Evolutionary conservation across 1,140 invertebrate genomes (phyloP).

Genomic region (Halictus rubicundus): DNA sequence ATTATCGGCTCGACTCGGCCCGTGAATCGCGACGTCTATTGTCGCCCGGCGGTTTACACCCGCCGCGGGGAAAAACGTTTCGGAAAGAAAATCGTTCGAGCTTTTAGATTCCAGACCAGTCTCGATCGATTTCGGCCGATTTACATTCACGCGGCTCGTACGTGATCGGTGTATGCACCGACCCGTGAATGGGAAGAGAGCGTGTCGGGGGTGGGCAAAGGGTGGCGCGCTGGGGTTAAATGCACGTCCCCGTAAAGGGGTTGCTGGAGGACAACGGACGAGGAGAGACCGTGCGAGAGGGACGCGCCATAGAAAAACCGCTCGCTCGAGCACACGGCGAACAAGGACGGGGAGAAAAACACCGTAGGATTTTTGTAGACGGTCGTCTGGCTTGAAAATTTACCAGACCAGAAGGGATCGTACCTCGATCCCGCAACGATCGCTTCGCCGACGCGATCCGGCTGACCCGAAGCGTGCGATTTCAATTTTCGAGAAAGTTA

Average conservation of each 20-base stretch:
- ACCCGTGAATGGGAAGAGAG: constrained; percentile 58
- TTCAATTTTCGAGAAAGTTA: too few species aligned
- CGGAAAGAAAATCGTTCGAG: constrained; percentile 3
- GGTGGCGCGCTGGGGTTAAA: constrained; percentile 53
- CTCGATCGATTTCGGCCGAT: constrained; percentile 48
- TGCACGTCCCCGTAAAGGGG: constrained; percentile 57
- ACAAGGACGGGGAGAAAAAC: constrained; percentile 49
- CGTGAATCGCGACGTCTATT: neutral
- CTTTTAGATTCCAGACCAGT: constrained; percentile 24
- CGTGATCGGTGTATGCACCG: constrained; percentile 48
- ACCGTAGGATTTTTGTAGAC: constrained; percentile 47
- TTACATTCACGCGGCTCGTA: constrained; percentile 48
- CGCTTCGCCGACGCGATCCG: too few species aligned
- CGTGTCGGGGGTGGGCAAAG: constrained; percentile 17
- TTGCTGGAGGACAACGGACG: constrained; percentile 55
- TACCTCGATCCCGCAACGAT: constrained; percentile 28
- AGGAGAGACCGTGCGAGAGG: constrained; percentile 48
- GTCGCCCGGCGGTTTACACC: neutral
- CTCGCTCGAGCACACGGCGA: constrained; percentile 27
- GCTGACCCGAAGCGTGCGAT: too few species aligned
- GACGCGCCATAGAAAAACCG: constrained; percentile 40
- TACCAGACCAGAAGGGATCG: constrained; percentile 48
- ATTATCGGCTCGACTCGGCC: neutral
- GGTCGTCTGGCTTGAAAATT: constrained; percentile 44
- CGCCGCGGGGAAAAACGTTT: neutral